Evolutionary conservation across 2,797 vertebrate genomes (phyloP), one percentile per base, ranked within the genome.

Genomic region (Lerista edwardsae): DNA sequence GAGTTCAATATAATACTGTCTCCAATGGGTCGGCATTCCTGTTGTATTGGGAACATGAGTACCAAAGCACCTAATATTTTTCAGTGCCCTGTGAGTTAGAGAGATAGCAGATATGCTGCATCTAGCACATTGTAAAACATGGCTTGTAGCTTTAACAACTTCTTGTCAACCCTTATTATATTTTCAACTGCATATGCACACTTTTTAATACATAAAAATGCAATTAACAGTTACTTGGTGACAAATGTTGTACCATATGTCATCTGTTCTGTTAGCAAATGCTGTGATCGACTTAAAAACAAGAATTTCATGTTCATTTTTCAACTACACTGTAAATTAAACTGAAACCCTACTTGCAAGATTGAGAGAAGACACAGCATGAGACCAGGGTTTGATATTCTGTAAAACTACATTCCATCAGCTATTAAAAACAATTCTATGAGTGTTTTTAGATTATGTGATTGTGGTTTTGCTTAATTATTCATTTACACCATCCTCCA

Each of bases 221-320:
- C 86, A 93, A 90, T 93, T 93, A 92, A 80, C 89, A 91, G 90
- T 90, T 90, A 91, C 90, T 93, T 92, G 90, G 87, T 51, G 86
- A 91, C 88, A 88, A 88, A 86, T 80, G 83, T 92, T 82, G 89
- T 65, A 61, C 91, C 93, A 89, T 91, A 93, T 93, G 92, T 89
- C 88, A 91, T 69, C 91, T 93, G 88, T 92, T 94, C 88, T 91
- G 85, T 61, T 76, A 88, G 90, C 86, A 91, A 94, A 89, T 92
- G 92, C 90, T 86, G 73, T 11, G 1, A 76, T 90, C 87, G 91
- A 86, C 64, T 87, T 86, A 91, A 92, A 86, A 94, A 91, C 89
- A 93, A 80, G 62, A 55, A 93, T 92, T 88, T 85, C 65, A 74
- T 55, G 21, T 85, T 62, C 67, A 67, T 88, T 92, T 90, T 67